A percentile compares a stretch with the other conserved stretches of the same genome.
These are phyloP conservation scores for Misgurnus mizolepis DNA, from an alignment of 2,113 vertebrate genomes.

Conservation along the genomic window DNA sequence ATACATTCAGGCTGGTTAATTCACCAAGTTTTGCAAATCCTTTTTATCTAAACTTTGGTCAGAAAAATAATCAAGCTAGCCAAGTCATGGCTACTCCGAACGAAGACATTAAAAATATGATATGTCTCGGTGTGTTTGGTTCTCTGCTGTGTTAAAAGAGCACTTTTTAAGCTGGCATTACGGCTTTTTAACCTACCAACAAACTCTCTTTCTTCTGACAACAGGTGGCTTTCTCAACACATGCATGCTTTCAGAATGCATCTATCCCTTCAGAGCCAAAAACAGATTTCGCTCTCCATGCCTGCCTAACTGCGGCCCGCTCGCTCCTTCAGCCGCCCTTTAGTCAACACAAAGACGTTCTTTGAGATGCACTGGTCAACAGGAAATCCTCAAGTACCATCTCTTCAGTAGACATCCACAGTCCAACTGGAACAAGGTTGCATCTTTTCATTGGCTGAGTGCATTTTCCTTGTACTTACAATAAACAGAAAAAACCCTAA, in stretches of 20 bases:
- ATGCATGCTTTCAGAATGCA: background rate
- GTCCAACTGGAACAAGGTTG: slow-evolving; percentile 13
- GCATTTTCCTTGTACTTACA: background rate
- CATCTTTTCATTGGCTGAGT: background rate
- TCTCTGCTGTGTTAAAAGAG: background rate
- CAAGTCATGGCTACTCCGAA: too few species aligned
- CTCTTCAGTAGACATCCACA: slow-evolving; percentile 26
- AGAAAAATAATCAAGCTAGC: too few species aligned
- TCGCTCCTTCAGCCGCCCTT: slow-evolving; percentile 36
- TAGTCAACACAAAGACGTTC: slow-evolving; percentile 49
- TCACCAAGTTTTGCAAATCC: too few species aligned
- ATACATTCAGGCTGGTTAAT: too few species aligned
- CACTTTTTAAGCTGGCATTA: background rate
- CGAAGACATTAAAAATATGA: background rate
- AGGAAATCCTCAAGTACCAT: slow-evolving; percentile 35
- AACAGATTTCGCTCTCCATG: slow-evolving; percentile 30
- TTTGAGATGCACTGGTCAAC: slow-evolving; percentile 33
- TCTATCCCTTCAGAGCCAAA: slow-evolving; percentile 37
- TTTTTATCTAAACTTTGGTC: too few species aligned
- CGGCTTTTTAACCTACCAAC: background rate
- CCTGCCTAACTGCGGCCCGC: slow-evolving; percentile 13
- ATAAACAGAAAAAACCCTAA: background rate
- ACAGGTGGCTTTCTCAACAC: slow-evolving; percentile 18
- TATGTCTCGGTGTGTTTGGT: background rate
- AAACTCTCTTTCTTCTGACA: background rate